Percentiles rank a stretch among this genome's conserved stretches.
Evolutionary conservation across 2,888 invertebrate species (phyloP).

Genomic region (Cynaeus angustus): DNA sequence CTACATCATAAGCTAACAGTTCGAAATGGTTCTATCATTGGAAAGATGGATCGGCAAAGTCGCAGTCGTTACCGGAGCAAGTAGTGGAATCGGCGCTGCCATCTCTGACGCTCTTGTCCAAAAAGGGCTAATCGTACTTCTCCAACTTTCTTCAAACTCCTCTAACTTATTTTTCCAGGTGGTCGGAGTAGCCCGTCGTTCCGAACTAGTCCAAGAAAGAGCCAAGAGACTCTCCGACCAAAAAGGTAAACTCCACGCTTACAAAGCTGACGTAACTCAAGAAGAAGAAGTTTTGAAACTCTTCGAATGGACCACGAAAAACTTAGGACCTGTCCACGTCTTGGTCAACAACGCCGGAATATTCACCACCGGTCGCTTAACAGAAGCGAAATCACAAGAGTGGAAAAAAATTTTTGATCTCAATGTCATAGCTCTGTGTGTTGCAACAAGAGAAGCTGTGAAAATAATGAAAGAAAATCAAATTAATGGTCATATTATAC

Average conservation of each 20-base stretch:
- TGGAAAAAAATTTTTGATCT: constrained; percentile 58
- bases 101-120: neutral
- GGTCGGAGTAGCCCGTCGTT: constrained; percentile 57
- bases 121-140: neutral
- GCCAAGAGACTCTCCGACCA: constrained; percentile 48
- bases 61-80: constrained; percentile 9
- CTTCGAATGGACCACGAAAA: constrained; percentile 56
- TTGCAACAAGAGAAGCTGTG: constrained; percentile 58
- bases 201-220: constrained; percentile 56
- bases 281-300: constrained; percentile 58
- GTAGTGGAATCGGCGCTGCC: constrained; percentile 13
- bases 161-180: constrained; percentile 50
- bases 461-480: constrained; percentile 56
- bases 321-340: constrained; percentile 58
- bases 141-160: neutral
- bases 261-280: constrained; percentile 56
- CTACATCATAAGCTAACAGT: too few species aligned
- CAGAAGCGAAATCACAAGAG: constrained; percentile 55
- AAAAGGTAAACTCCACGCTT: constrained; percentile 55
- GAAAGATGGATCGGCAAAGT: constrained; percentile 14
- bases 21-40: constrained; percentile 1
- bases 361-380: constrained; percentile 46
- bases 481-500: constrained; percentile 58
- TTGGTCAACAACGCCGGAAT: constrained; percentile 60
- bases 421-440: constrained; percentile 59